Conservation (phyloP, 2,113 vertebrate genomes). For the Alosa alosa region DNA sequence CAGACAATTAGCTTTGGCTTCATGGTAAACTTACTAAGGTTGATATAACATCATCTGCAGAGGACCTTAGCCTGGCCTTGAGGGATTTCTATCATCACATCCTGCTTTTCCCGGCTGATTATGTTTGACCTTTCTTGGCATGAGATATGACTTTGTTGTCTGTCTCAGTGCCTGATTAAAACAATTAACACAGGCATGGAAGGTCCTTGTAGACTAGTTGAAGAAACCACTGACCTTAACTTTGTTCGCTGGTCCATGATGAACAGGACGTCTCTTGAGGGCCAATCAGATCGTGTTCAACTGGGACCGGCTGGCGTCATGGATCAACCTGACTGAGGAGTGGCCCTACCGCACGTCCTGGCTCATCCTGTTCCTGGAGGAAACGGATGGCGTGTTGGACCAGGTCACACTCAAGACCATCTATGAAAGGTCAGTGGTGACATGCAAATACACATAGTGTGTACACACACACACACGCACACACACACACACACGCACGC, state of each 20-base stretch:
- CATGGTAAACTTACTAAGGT: neutral
- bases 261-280: conserved; percentile 84
- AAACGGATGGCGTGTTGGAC: conserved; percentile 87
- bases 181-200: neutral
- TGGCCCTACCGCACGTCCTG: conserved; percentile 98
- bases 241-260: neutral
- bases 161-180: neutral
- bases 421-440: conserved; percentile 85
- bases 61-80: neutral
- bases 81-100: neutral
- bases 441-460: neutral
- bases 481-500: conserved; percentile 2
- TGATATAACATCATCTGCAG: neutral
- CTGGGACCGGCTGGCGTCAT: conserved; percentile 95
- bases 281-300: conserved; percentile 97
- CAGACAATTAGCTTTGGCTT: neutral
- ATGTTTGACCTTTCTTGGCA: neutral
- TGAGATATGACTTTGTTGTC: neutral
- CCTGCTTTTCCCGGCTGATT: neutral
- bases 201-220: neutral
- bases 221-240: neutral
- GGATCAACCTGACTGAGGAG: conserved; percentile 98
- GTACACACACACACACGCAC: conserved; percentile 14
- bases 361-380: conserved; percentile 95
- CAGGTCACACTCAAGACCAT: conserved; percentile 87